phyloP scores from a whole-genome alignment of 2,113 vertebrate species.

The Chionomys nivalis region DNA sequence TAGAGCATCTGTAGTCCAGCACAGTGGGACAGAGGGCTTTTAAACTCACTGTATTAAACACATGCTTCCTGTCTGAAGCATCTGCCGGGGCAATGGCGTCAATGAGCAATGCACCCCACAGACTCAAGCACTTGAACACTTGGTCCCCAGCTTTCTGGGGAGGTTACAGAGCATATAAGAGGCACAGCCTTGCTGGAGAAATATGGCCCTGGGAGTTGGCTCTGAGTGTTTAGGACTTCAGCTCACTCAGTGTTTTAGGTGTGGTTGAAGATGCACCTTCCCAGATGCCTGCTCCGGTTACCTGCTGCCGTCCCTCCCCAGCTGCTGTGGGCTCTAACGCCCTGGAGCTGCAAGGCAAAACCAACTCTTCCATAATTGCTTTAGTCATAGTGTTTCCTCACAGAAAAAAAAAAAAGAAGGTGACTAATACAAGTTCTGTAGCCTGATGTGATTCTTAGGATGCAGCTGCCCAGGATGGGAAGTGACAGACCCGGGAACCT shows the following conservation, averaged over 20 bases:
- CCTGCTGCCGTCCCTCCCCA: neutral
- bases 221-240: neutral
- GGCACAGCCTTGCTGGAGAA: neutral
- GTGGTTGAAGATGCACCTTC: neutral
- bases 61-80: neutral
- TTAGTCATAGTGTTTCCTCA: neutral
- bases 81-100: neutral
- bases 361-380: neutral
- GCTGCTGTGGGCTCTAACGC: neutral
- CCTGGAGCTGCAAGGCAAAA: neutral
- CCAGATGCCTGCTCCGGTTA: neutral
- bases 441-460: neutral
- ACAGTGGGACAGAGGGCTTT: neutral
- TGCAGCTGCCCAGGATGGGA: neutral
- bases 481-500: neutral
- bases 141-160: neutral
- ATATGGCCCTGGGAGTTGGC: neutral
- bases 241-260: neutral
- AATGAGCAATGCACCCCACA: neutral
- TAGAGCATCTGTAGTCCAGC: neutral
- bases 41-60: neutral
- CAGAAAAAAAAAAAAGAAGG: neutral
- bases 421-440: too few relatives aligned
- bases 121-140: neutral
- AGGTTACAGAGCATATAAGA: neutral